phyloP scores from a whole-genome alignment of 2,113 vertebrate genomes.

The Elanoides forficatus region DNA sequence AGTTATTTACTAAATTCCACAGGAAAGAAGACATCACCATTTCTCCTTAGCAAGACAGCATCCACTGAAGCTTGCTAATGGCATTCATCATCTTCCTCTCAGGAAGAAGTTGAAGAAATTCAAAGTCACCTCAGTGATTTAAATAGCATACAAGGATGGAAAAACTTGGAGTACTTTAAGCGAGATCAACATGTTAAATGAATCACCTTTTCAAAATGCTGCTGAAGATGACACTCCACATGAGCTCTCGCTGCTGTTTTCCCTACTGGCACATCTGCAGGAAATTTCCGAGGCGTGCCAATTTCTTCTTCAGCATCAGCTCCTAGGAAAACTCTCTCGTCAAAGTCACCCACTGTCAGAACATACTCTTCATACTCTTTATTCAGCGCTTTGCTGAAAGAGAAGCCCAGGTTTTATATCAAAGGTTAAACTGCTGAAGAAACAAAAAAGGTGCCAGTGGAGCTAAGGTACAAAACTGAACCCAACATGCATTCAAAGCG shows the following conservation, averaged over 20 bases:
- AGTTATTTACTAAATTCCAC: neutral
- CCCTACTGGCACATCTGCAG: slow-evolving; percentile 64
- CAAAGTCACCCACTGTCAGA: slow-evolving; percentile 93
- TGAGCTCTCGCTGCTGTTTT: slow-evolving; percentile 70
- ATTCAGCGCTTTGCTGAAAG: slow-evolving; percentile 90
- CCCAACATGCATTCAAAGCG: neutral
- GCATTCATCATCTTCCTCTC: neutral
- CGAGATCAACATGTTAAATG: neutral
- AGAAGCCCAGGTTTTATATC: slow-evolving; percentile 25
- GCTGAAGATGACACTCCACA: slow-evolving; percentile 84
- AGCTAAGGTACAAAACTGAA: neutral
- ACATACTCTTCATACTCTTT: slow-evolving; percentile 97
- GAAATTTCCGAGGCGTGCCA: slow-evolving; percentile 85
- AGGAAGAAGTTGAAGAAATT: neutral
- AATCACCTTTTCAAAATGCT: slow-evolving; percentile 90
- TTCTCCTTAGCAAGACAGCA: neutral
- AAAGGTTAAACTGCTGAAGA: neutral
- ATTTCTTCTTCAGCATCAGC: slow-evolving; percentile 96
- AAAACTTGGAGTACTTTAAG: neutral
- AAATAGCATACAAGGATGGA: neutral
- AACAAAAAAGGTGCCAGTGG: neutral
- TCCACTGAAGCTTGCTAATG: neutral
- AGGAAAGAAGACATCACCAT: neutral
- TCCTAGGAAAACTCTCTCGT: slow-evolving; percentile 94
- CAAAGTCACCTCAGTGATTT: neutral